A percentile compares a stretch with the other conserved stretches of the same genome.
These are phyloP conservation scores for Eucera pruinosa DNA, from an alignment of 2,888 invertebrate species.

Conservation along the genomic window DNA sequence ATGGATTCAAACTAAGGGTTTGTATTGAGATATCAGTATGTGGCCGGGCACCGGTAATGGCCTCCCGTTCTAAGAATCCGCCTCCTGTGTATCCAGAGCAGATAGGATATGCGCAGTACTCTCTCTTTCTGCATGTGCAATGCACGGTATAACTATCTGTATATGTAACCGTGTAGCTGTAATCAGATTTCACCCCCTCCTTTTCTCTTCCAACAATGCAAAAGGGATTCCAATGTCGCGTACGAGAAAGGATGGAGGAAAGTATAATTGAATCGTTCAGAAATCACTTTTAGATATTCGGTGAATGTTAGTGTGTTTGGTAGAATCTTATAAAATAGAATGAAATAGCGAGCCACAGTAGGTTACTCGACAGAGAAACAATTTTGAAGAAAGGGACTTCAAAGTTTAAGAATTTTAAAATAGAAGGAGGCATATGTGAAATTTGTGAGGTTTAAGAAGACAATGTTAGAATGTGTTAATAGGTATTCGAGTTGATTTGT, in stretches of 20 bases:
- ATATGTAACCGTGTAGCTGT: constrained; percentile 50
- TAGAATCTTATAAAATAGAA: too few relatives aligned
- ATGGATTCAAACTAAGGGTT: constrained; percentile 84
- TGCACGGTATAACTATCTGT: constrained; percentile 52
- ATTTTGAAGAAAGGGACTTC: too few relatives aligned
- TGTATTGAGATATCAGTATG: constrained; percentile 84
- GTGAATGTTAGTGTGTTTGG: background rate
- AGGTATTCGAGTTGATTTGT: too few relatives aligned
- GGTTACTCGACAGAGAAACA: too few relatives aligned
- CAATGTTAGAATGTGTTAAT: too few relatives aligned
- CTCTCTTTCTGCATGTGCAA: constrained; percentile 49
- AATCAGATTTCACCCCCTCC: constrained; percentile 58
- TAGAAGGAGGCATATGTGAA: too few relatives aligned
- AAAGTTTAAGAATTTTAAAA: too few relatives aligned
- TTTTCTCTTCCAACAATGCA: background rate
- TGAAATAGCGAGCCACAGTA: too few relatives aligned
- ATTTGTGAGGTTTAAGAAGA: too few relatives aligned
- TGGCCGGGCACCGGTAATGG: constrained; percentile 82
- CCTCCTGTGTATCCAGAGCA: constrained; percentile 75
- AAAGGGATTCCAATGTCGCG: constrained; percentile 22
- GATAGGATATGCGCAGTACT: constrained; percentile 73
- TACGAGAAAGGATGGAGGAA: background rate
- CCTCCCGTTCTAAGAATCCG: constrained; percentile 81
- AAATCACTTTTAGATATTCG: background rate
- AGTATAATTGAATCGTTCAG: constrained; percentile 24